Evolutionary conservation across 1,140 invertebrate species (phyloP), one percentile per base, ranked within the genome.

Genomic region (Caerostris extrusa): DNA sequence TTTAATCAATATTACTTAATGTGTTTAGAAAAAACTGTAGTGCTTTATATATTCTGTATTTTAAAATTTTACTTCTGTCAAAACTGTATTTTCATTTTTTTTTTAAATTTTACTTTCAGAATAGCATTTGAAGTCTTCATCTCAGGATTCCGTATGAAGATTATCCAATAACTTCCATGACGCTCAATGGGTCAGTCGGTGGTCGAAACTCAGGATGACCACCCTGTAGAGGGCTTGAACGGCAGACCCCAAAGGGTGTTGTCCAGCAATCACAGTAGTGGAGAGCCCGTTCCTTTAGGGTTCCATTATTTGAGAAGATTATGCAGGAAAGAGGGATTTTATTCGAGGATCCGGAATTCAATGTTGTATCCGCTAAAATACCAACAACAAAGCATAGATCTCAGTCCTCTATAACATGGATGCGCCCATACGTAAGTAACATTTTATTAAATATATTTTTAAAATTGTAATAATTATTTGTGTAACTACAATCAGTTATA

Each of bases 301-400:
- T 94, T 85, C 88, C 95, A 96, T 69, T 96, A 96, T 4, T 95
- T 97, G 17, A 96, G 96, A 88, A 95, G 97, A 91, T 95, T 96
- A 7, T 97, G 97, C 94, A 95, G 97, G 97, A 98, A 96, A 97
- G 97, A 91, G 97, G 97, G 7, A 97, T 98, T 95, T 96, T 98
- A 19, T 99, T 98, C 98, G 98, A 98, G 96, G 98, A 99, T 96
- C 98, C 98, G 3, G 98, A 98, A 95, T 99, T 99, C 96, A 97
- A 98, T 50, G 94, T 95, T 60, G 96, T 97, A 93, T 95, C 96
- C 64, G 95, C 96, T 5, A 95, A 98, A 14, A 98, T 97, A 95
- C 97, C 97, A 95, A 97, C 98, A 95, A 96, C 96, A 3, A 97
- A 98, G 94, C 97, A 97, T 95, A 96, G 97, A 56, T 95, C 96